Evolutionary conservation across 2,113 vertebrate species (phyloP).

Genomic region (Nycticryphes semicollaris): DNA sequence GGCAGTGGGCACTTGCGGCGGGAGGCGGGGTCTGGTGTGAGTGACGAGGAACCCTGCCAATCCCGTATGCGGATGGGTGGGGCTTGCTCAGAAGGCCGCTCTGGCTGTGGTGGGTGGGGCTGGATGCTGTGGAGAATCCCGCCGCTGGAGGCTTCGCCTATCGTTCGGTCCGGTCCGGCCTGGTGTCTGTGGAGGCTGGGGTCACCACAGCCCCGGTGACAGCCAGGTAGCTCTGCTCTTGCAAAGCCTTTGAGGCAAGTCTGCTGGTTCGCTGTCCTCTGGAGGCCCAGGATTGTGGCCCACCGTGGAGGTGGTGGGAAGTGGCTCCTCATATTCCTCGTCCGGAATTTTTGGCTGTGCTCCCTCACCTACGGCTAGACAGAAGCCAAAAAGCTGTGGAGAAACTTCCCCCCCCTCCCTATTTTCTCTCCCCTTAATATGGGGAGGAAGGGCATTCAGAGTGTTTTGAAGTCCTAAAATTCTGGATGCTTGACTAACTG

Average conservation of each 20-base stretch:
- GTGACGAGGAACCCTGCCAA: rapidly evolving
- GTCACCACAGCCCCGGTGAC: rapidly evolving
- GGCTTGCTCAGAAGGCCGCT: no score
- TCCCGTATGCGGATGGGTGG: rapidly evolving
- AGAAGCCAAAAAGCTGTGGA: neutral
- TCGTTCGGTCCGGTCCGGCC: rapidly evolving
- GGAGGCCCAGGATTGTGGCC: rapidly evolving
- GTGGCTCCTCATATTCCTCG: rapidly evolving
- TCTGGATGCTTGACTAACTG: rapidly evolving
- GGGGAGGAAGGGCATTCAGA: neutral
- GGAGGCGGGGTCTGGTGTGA: neutral
- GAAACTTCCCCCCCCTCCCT: no score
- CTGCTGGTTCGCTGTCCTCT: rapidly evolving
- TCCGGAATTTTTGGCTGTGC: rapidly evolving
- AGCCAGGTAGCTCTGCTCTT: neutral
- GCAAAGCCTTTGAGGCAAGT: rapidly evolving
- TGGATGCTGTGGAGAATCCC: rapidly evolving
- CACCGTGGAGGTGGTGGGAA: rapidly evolving
- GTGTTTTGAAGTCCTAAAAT: neutral
- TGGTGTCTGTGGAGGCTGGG: rapidly evolving
- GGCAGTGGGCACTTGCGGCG: neutral
- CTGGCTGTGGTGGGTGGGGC: rapidly evolving
- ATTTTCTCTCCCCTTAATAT: neutral
- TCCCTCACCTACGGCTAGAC: neutral
- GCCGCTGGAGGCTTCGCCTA: rapidly evolving